phyloP scores from a whole-genome alignment of 1,140 invertebrate genomes.

The Helicoverpa zea region DNA sequence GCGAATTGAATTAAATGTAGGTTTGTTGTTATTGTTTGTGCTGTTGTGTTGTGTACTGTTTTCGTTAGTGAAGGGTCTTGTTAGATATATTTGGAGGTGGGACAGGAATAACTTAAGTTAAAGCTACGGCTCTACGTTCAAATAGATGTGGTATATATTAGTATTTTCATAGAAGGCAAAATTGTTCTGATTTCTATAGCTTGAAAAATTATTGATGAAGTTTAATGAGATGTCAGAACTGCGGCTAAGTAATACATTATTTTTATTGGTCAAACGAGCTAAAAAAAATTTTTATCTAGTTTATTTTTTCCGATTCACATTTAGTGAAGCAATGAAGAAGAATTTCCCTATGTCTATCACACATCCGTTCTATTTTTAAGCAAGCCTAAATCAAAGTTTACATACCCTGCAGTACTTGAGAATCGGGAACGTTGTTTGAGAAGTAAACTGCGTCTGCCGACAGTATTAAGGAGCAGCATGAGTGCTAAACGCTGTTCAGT shows the following conservation, averaged over 20 bases:
- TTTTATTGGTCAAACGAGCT: too few species aligned
- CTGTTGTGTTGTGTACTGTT: neutral
- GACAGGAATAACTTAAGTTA: neutral
- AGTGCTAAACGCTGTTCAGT: slow-evolving; percentile 9
- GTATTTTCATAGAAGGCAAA: too few species aligned
- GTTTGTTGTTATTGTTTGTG: slow-evolving; percentile 21
- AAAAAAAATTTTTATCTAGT: too few species aligned
- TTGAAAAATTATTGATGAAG: too few species aligned
- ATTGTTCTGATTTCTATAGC: too few species aligned
- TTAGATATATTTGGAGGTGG: neutral
- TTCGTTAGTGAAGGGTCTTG: neutral
- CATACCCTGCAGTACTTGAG: neutral
- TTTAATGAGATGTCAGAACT: too few species aligned
- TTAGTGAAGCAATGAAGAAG: too few species aligned
- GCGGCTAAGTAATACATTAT: too few species aligned
- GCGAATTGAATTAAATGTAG: slow-evolving; percentile 62
- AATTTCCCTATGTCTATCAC: too few species aligned
- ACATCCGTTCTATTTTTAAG: neutral
- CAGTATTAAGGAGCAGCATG: slow-evolving; percentile 6
- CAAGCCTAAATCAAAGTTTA: neutral
- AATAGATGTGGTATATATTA: too few species aligned
- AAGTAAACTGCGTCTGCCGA: slow-evolving; percentile 3
- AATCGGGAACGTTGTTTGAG: neutral
- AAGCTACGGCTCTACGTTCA: too few species aligned
- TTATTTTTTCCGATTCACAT: too few species aligned